These are phyloP conservation scores for Coecobrya sp. DNA, from an alignment of 2,888 invertebrate species.

Conservation along the genomic window DNA sequence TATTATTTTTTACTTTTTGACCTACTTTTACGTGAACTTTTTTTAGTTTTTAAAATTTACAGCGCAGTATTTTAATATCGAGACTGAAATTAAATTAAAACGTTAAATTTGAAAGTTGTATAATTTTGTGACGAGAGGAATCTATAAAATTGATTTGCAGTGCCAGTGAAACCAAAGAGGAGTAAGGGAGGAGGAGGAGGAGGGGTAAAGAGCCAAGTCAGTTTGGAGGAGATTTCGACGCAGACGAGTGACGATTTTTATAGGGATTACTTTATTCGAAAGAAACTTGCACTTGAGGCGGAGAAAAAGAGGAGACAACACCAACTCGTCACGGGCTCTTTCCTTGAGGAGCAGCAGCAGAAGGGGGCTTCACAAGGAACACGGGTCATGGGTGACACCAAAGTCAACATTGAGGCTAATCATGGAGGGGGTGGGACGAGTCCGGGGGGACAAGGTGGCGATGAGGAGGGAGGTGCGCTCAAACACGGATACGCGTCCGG, in stretches of 20 bases:
- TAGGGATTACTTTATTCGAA: slow-evolving; percentile 33
- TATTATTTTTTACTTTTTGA: not conserved
- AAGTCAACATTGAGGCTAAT: slow-evolving; percentile 67
- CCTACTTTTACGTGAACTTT: slow-evolving; percentile 11
- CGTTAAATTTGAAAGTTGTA: not conserved
- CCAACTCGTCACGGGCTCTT: not conserved
- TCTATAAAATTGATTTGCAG: not conserved
- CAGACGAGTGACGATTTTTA: slow-evolving; percentile 71
- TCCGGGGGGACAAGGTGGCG: not conserved
- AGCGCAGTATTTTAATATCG: no score
- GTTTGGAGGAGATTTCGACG: slow-evolving; percentile 8
- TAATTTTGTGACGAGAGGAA: no score
- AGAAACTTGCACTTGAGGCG: not conserved
- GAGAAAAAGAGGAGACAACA: not conserved
- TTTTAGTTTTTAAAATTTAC: no score
- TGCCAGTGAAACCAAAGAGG: slow-evolving; percentile 28
- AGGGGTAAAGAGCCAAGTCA: no score
- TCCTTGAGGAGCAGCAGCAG: not conserved
- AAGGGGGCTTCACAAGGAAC: not conserved
- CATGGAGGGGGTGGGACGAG: slow-evolving; percentile 35
- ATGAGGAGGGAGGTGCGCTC: slow-evolving; percentile 4
- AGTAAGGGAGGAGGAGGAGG: no score
- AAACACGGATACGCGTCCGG: slow-evolving; percentile 61
- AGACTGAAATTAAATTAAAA: not conserved
- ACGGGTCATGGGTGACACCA: slow-evolving; percentile 63